Conservation (phyloP, 2,888 invertebrate species). For the Ophion ventricosus region DNA sequence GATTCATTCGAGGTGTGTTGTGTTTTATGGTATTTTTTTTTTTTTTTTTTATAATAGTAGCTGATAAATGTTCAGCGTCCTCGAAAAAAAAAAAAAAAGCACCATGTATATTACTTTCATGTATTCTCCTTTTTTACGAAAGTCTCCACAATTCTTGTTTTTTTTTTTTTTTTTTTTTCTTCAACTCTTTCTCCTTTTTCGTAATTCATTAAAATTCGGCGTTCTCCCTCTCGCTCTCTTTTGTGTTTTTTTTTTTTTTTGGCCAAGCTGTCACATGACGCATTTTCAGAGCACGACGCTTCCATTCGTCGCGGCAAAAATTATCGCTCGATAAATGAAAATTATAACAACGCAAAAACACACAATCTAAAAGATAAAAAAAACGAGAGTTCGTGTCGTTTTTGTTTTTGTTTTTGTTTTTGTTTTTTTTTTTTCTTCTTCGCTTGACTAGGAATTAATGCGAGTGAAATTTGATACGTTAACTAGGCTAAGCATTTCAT, state of each 20-base stretch:
- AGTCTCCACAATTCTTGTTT: slow-evolving; percentile 26
- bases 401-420: no score
- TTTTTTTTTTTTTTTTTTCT: slow-evolving; percentile 19
- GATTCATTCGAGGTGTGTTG: slow-evolving; percentile 59
- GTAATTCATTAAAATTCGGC: background rate
- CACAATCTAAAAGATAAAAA: slow-evolving; percentile 2
- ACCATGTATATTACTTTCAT: slow-evolving; percentile 75
- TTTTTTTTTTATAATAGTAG: slow-evolving; percentile 42
- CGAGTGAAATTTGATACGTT: slow-evolving; percentile 47
- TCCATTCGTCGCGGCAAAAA: background rate
- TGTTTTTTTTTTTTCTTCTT: background rate
- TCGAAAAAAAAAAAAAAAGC: slow-evolving; percentile 69
- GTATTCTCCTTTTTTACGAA: slow-evolving; percentile 65
- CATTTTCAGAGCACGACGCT: slow-evolving; percentile 8
- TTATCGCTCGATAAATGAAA: no score
- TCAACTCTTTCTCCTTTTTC: background rate
- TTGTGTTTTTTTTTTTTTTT: no score
- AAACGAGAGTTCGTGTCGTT: slow-evolving; percentile 15
- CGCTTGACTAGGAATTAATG: slow-evolving; percentile 26
- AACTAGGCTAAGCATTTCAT: slow-evolving; percentile 61
- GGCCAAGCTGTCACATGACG: background rate
- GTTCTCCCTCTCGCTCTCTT: no score
- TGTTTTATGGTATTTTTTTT: slow-evolving; percentile 34
- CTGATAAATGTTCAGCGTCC: slow-evolving; percentile 54
- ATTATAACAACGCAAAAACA: no score